Conservation (phyloP, 23 tunicate species). For the Ascidia mentula region DNA sequence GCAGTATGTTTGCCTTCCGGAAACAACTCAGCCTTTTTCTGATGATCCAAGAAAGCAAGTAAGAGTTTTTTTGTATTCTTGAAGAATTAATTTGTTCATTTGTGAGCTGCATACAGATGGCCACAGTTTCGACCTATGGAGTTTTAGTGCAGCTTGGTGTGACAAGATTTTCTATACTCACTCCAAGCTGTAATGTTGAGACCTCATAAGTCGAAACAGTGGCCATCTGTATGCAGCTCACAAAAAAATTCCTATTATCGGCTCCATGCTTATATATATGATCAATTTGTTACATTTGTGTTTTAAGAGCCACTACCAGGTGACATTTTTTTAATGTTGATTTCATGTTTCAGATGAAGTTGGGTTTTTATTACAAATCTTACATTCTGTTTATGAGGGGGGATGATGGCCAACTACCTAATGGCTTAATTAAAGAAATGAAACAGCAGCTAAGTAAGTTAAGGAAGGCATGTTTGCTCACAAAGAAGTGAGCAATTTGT, state of each 20-base stretch:
- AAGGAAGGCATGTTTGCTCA: not conserved
- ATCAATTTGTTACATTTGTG: no score
- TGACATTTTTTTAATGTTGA: not conserved
- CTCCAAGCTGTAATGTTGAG: no score
- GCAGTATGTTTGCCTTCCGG: conserved; percentile 5
- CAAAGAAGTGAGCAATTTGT: not conserved
- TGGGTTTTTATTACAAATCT: not conserved
- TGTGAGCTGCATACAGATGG: no score
- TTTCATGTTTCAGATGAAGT: conserved; percentile 30
- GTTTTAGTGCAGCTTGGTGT: no score
- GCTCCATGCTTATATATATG: no score
- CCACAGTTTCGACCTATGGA: no score
- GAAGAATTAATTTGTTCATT: no score
- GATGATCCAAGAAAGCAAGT: conserved; percentile 19
- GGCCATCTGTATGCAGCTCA: no score
- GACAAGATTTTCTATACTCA: no score
- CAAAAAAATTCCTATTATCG: no score
- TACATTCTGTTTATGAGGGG: conserved; percentile 37
- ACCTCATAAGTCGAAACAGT: no score
- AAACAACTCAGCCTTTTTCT: conserved; percentile 7
- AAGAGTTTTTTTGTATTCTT: not conserved
- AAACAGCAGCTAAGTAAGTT: conserved; percentile 9
- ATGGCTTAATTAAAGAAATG: conserved; percentile 3
- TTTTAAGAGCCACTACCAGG: not conserved
- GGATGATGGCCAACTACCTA: conserved; percentile 25